Percentiles rank a stretch among this genome's conserved stretches.
Conservation (phyloP, 2,113 vertebrate genomes). For the Athene noctua region DNA sequence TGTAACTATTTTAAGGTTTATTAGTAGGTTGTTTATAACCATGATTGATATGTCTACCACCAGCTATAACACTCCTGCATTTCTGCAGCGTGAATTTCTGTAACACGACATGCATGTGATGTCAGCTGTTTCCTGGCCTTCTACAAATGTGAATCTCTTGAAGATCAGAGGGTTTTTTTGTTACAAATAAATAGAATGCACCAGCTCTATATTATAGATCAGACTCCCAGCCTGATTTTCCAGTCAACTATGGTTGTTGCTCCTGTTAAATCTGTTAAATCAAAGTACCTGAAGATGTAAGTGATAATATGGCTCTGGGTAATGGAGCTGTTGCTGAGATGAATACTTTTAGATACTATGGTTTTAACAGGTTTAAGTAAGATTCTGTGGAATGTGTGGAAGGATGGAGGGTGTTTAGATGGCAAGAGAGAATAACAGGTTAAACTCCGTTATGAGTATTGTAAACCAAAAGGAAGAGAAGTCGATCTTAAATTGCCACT, state of each 20-base stretch:
- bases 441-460: neutral
- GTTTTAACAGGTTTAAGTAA: neutral
- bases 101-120: neutral
- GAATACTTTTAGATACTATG: neutral
- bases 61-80: neutral
- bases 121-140: neutral
- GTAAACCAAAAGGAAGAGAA: neutral
- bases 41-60: neutral
- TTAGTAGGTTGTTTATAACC: neutral
- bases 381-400: neutral
- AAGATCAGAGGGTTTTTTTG: neutral
- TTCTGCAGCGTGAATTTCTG: neutral
- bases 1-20: neutral
- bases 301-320: neutral
- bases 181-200: neutral
- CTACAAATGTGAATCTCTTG: neutral
- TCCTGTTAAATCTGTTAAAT: neutral
- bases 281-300: neutral
- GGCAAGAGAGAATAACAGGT: neutral
- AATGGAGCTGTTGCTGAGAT: neutral
- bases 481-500: neutral
- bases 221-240: neutral
- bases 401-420: neutral
- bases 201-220: neutral
- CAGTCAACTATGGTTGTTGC: neutral